These are phyloP conservation scores for Ophiodon elongatus DNA, from an alignment of 2,113 vertebrate genomes.

Conservation along the genomic window DNA sequence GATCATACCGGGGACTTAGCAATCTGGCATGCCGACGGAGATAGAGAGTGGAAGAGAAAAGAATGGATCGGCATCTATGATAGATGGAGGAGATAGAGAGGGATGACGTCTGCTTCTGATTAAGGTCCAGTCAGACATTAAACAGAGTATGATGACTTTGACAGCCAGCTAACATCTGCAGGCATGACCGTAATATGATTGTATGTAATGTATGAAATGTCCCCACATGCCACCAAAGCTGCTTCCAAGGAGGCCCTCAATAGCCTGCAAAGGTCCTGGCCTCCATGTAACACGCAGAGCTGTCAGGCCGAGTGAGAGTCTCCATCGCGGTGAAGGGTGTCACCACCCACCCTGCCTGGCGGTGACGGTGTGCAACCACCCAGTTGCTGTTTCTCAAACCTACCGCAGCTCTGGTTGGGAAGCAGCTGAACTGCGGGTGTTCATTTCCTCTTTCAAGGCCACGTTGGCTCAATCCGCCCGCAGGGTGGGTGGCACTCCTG, in stretches of 20 bases:
- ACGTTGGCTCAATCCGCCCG: conserved; percentile 38
- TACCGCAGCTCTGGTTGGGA: conserved; percentile 67
- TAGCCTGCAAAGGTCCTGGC: neutral
- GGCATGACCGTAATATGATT: conserved; percentile 40
- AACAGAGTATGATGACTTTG: conserved; percentile 37
- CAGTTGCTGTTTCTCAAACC: conserved; percentile 65
- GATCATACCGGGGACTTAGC: conserved; percentile 54
- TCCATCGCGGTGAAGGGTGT: conserved; percentile 44
- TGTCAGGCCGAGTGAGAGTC: conserved; percentile 42
- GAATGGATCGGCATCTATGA: conserved; percentile 63
- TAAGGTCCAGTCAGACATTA: conserved; percentile 61
- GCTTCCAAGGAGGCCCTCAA: conserved; percentile 12
- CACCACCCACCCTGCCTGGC: conserved; percentile 69
- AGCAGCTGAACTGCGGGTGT: conserved; percentile 29
- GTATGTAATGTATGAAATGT: conserved; percentile 27
- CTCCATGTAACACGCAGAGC: conserved; percentile 36
- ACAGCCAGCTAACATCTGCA: conserved; percentile 52
- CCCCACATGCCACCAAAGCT: conserved; percentile 26
- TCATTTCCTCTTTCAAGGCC: conserved; percentile 64
- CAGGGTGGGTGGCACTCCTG: conserved; percentile 67
- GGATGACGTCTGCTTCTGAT: conserved; percentile 73
- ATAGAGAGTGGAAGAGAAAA: conserved; percentile 42
- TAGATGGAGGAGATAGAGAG: conserved; percentile 54
- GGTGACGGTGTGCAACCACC: conserved; percentile 46
- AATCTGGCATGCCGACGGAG: conserved; percentile 55